Conservation (phyloP, 1,140 invertebrate genomes). For the Megalonaias nervosa region DNA sequence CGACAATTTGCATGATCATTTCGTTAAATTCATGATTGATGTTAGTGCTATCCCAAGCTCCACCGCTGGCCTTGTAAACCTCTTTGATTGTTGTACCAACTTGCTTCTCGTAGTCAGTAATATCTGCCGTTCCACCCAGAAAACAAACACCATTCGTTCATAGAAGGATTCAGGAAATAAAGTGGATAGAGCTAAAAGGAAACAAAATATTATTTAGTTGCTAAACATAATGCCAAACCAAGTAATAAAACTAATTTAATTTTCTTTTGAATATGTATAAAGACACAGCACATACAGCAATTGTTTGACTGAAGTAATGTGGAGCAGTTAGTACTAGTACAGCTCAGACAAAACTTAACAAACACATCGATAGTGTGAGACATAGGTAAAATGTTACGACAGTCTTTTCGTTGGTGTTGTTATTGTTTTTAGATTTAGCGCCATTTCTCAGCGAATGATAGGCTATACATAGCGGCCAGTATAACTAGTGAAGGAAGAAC, state of each 20-base stretch:
- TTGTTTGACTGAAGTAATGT: not conserved
- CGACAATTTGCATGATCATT: constrained; percentile 23
- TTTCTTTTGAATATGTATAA: not conserved
- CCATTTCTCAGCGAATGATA: too few species aligned
- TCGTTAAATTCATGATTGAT: constrained; percentile 29
- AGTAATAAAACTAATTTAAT: not conserved
- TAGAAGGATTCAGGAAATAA: not conserved
- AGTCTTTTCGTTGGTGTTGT: too few species aligned
- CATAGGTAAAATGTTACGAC: not conserved
- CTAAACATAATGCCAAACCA: not conserved
- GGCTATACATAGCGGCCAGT: too few species aligned
- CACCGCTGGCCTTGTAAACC: constrained; percentile 34
- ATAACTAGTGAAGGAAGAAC: too few species aligned
- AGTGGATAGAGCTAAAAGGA: not conserved
- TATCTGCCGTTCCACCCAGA: constrained; percentile 32
- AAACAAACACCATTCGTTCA: not conserved
- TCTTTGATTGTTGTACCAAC: constrained; percentile 23
- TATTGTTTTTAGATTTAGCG: too few species aligned
- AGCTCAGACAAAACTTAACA: too few species aligned
- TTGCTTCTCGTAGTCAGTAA: constrained; percentile 24
- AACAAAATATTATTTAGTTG: not conserved
- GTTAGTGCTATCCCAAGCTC: constrained; percentile 37
- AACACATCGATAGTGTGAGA: not conserved
- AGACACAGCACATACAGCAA: not conserved
- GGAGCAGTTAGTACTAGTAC: too few species aligned